Conservation (phyloP, 2,113 vertebrate genomes). For the Jacana jacana region DNA sequence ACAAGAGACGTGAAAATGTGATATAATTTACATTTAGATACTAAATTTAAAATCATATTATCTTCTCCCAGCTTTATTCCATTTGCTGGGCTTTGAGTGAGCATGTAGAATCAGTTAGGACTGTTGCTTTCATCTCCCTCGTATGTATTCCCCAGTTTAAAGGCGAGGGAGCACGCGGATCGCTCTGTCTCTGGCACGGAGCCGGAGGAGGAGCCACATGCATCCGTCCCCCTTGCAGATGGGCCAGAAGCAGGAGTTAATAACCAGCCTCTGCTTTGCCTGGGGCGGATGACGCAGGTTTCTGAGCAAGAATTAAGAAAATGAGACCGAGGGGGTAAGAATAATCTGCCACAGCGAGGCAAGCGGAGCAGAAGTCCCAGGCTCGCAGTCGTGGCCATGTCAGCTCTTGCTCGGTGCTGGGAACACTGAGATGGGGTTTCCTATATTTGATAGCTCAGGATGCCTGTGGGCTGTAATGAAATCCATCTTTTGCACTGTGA, state of each 20-base stretch:
- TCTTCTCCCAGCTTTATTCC: slow-evolving; percentile 4
- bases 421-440: background rate
- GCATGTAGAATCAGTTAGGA: background rate
- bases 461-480: slow-evolving; percentile 22
- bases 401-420: background rate
- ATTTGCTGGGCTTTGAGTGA: background rate
- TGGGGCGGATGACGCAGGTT: background rate
- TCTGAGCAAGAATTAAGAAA: background rate
- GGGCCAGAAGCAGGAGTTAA: background rate
- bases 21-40: background rate
- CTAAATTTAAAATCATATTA: background rate
- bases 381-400: fast-evolving
- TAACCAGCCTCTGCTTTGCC: background rate
- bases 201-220: background rate
- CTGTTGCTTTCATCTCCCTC: background rate
- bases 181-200: background rate
- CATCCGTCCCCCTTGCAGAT: background rate
- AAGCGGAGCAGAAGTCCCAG: background rate
- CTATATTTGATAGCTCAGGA: background rate
- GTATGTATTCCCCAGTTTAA: background rate
- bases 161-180: background rate
- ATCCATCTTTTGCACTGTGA: slow-evolving; percentile 1
- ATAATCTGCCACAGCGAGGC: background rate
- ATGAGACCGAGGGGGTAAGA: background rate
- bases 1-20: background rate